phyloP scores from a whole-genome alignment of 2,113 vertebrate species.

The Chunga burmeisteri region DNA sequence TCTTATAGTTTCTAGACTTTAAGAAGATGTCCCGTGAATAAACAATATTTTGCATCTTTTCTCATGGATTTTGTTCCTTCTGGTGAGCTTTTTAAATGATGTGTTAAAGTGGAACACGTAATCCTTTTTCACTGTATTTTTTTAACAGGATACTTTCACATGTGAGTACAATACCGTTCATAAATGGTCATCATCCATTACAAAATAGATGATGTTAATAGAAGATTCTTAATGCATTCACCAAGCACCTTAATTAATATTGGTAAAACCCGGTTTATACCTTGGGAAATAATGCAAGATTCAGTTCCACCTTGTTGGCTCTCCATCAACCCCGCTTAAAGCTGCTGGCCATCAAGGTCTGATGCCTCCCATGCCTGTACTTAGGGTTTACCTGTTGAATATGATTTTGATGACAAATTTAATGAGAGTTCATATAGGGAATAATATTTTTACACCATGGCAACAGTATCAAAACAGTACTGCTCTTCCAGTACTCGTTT shows the following conservation, averaged over 20 bases:
- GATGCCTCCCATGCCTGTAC: background rate
- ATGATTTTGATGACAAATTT: background rate
- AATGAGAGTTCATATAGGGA: background rate
- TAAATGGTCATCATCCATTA: background rate
- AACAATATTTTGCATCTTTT: slow-evolving; percentile 39
- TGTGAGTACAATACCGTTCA: slow-evolving; percentile 7
- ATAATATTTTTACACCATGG: slow-evolving; percentile 3
- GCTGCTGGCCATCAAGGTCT: background rate
- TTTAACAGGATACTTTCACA: slow-evolving; percentile 13
- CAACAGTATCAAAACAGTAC: background rate
- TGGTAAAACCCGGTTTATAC: background rate
- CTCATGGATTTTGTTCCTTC: slow-evolving; percentile 14
- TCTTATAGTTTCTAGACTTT: slow-evolving; percentile 11
- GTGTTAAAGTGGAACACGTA: background rate
- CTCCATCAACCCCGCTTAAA: background rate
- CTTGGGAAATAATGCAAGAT: background rate
- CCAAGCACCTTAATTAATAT: background rate
- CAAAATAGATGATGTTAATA: slow-evolving; percentile 33
- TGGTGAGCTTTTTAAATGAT: slow-evolving; percentile 37
- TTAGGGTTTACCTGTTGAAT: background rate
- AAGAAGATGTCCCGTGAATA: slow-evolving; percentile 18
- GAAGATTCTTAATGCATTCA: slow-evolving; percentile 11
- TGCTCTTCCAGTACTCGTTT: background rate
- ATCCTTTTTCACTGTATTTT: slow-evolving; percentile 9
- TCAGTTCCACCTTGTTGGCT: background rate